Conservation (phyloP, 2,888 invertebrate species). For the Scelioninae gen. 2 region DNA sequence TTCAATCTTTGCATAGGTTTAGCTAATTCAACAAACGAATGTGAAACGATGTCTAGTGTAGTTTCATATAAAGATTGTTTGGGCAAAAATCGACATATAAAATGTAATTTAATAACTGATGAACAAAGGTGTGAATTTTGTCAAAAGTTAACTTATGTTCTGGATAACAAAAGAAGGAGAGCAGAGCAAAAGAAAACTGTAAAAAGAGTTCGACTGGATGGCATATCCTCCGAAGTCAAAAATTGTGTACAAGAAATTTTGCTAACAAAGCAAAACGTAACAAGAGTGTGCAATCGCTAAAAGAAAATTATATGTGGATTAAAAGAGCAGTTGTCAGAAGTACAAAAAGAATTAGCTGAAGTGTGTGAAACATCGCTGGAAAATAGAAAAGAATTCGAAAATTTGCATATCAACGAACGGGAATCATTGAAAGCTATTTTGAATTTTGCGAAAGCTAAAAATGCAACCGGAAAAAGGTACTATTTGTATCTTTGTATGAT, state of each 20-base stretch:
- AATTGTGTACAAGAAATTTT: constrained; percentile 23
- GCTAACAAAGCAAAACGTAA: constrained; percentile 4
- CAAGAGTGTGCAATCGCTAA: constrained; percentile 11
- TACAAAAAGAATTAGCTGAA: constrained; percentile 15
- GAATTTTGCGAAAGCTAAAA: constrained; percentile 23
- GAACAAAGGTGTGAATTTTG: constrained; percentile 24
- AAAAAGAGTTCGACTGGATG: constrained; percentile 31
- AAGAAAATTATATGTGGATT: constrained; percentile 12
- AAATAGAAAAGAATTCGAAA: constrained; percentile 6
- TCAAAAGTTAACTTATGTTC: constrained; percentile 11
- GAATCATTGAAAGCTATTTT: constrained; percentile 29
- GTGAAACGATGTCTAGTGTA: constrained; percentile 4
- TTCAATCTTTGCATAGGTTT: constrained; percentile 26
- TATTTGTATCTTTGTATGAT: constrained; percentile 5
- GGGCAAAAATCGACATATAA: constrained; percentile 19
- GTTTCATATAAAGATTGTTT: constrained; percentile 22
- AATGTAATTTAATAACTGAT: constrained; percentile 21
- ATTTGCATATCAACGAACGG: constrained; percentile 26
- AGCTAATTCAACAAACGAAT: constrained; percentile 16
- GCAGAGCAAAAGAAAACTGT: constrained; percentile 2
- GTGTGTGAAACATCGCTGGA: constrained; percentile 18
- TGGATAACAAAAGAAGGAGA: constrained; percentile 26
- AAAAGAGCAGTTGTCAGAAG: constrained; percentile 14
- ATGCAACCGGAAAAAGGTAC: constrained; percentile 33
- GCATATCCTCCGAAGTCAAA: constrained; percentile 12